These are phyloP conservation scores for Callaeas wilsoni DNA, from an alignment of 2,113 vertebrate species.

Conservation along the genomic window DNA sequence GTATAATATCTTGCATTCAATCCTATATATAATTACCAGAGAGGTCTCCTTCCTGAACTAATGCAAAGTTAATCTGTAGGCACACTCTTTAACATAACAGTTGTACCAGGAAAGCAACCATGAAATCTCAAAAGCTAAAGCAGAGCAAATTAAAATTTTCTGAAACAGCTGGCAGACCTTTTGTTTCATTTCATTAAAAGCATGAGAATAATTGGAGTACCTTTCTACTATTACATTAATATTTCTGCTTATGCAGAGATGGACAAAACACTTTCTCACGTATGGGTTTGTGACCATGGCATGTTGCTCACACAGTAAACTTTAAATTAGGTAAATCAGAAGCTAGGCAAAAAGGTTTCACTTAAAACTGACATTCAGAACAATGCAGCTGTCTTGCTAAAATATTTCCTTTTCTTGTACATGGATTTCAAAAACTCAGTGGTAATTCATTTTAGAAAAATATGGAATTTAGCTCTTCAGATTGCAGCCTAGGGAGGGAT, in stretches of 20 bases:
- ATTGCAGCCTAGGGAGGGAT: neutral
- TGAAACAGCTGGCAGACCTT: conserved; percentile 39
- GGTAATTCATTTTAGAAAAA: neutral
- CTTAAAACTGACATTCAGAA: neutral
- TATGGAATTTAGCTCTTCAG: neutral
- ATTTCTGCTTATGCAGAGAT: neutral
- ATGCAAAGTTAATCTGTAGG: conserved; percentile 33
- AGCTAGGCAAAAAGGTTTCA: neutral
- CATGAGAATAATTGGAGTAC: neutral
- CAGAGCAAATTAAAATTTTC: conserved; percentile 49
- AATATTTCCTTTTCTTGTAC: neutral
- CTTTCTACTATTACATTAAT: neutral
- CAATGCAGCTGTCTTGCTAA: neutral
- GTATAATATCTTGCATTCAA: neutral
- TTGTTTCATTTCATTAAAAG: conserved; percentile 28
- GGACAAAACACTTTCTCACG: neutral
- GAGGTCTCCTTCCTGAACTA: neutral
- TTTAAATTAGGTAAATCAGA: neutral
- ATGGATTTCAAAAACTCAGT: neutral
- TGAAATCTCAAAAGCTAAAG: conserved; percentile 43
- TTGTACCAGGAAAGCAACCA: conserved; percentile 38
- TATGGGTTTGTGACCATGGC: neutral
- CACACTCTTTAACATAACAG: conserved; percentile 48
- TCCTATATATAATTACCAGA: neutral
- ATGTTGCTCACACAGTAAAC: neutral